phyloP scores from a whole-genome alignment of 2,113 vertebrate species.

The Nansenia antarctica region DNA sequence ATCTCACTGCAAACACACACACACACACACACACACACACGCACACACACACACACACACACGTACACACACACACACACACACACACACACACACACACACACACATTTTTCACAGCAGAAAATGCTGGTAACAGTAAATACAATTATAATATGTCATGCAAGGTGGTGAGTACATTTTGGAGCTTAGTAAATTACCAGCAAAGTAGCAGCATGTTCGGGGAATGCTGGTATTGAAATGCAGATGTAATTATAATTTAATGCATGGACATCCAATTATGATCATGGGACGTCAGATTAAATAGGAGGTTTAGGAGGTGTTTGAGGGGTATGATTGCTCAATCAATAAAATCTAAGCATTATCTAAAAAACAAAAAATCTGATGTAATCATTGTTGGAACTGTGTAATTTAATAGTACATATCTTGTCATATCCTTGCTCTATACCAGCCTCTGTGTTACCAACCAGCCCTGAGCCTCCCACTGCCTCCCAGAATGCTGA shows the following conservation, averaged over 20 bases:
- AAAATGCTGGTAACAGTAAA: no score
- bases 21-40: neutral
- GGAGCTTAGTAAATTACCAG: slow-evolving; percentile 3
- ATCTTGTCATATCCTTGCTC: slow-evolving; percentile 59
- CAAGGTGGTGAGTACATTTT: slow-evolving; percentile 26
- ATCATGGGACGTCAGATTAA: slow-evolving; percentile 14
- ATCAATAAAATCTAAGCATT: slow-evolving; percentile 30
- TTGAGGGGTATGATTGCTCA: slow-evolving; percentile 21
- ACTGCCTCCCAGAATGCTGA: slow-evolving; percentile 60
- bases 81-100: neutral
- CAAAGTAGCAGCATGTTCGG: no score
- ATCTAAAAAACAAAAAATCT: no score
- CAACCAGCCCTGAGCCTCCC: slow-evolving; percentile 27
- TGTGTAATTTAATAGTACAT: slow-evolving; percentile 56
- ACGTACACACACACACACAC: slow-evolving; percentile 1
- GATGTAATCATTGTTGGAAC: slow-evolving; percentile 52
- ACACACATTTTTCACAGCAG: no score
- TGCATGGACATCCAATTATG: slow-evolving; percentile 19
- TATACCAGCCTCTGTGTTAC: slow-evolving; percentile 19
- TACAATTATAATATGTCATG: slow-evolving; percentile 51
- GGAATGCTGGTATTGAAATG: no score
- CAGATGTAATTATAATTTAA: neutral
- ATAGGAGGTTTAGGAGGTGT: slow-evolving; percentile 5
- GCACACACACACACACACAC: slow-evolving; percentile 3
- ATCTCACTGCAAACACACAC: slow-evolving; percentile 1